Evolutionary conservation across 2,797 vertebrate species (phyloP).

Genomic region (Leptodactylus fallax): DNA sequence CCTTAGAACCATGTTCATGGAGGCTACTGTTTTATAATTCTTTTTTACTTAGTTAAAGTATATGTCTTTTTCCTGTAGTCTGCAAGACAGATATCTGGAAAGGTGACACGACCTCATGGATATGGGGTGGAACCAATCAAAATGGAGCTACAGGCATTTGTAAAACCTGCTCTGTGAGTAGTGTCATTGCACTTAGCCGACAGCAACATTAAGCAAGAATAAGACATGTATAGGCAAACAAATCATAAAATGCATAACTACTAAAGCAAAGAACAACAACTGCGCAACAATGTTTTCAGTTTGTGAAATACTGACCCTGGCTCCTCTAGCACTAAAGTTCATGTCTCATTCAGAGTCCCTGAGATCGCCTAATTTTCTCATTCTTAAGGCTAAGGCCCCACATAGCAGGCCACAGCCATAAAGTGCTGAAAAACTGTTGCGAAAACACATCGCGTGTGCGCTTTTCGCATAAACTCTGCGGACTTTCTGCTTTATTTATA

Average conservation of each 20-base stretch:
- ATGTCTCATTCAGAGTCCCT: too few species aligned
- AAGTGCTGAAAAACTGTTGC: too few species aligned
- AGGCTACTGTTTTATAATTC: not conserved
- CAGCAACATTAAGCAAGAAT: not conserved
- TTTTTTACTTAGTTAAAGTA: not conserved
- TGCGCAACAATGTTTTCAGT: too few species aligned
- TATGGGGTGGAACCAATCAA: slow-evolving; percentile 79
- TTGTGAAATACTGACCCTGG: too few species aligned
- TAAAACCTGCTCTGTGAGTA: slow-evolving; percentile 84
- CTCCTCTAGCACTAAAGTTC: too few species aligned
- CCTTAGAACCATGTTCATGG: not conserved
- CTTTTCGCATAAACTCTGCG: too few species aligned
- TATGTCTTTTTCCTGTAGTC: slow-evolving; percentile 70
- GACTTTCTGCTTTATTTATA: too few species aligned
- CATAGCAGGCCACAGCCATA: too few species aligned
- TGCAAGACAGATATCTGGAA: slow-evolving; percentile 75
- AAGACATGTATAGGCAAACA: not conserved
- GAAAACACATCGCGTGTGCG: too few species aligned
- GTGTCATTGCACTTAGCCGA: not conserved
- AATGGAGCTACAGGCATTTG: slow-evolving; percentile 77
- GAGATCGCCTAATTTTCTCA: too few species aligned
- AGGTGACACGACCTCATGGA: slow-evolving; percentile 78
- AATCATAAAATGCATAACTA: not conserved
- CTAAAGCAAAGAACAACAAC: too few species aligned
- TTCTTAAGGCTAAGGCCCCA: too few species aligned